Evolutionary conservation across 37 sponge, comb jelly and placozoan species (phyloP).

Genomic region (Haliclona indistincta): DNA sequence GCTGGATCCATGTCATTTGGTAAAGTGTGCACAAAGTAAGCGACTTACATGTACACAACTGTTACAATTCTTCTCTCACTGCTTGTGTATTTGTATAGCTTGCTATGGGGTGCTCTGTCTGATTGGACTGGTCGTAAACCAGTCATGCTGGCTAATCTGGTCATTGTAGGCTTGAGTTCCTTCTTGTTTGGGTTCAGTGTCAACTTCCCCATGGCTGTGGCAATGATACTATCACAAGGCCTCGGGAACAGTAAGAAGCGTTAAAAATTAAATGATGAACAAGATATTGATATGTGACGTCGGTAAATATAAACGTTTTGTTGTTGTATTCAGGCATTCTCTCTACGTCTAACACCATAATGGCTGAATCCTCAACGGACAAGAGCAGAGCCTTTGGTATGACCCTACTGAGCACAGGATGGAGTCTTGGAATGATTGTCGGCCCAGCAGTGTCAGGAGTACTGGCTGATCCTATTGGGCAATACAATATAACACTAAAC

Average conservation of each 20-base stretch:
- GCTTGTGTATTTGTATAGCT: constrained; percentile 45
- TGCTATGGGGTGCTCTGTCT: constrained; percentile 77
- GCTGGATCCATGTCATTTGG: too few species aligned
- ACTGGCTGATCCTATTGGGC: constrained; percentile 68
- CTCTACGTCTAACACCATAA: constrained; percentile 65
- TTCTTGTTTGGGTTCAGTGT: constrained; percentile 73
- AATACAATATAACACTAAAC: constrained; percentile 73
- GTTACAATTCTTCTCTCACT: too few species aligned
- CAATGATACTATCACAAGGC: constrained; percentile 65
- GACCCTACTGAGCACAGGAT: constrained; percentile 36
- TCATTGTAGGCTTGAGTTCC: constrained; percentile 37
- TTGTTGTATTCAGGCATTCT: constrained; percentile 34
- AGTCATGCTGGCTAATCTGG: constrained; percentile 41
- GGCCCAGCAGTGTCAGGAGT: constrained; percentile 71
- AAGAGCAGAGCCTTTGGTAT: constrained; percentile 63
- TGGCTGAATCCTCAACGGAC: constrained; percentile 67
- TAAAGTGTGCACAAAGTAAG: too few species aligned
- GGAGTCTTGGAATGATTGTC: constrained; percentile 61
- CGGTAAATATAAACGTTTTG: too few species aligned
- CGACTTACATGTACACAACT: too few species aligned
- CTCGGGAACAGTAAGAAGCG: constrained; percentile 68
- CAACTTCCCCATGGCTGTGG: constrained; percentile 65
- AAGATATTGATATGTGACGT: too few species aligned
- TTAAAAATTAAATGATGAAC: too few species aligned
- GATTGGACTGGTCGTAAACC: constrained; percentile 75